phyloP scores from a whole-genome alignment of 2,113 vertebrate species.

The Forbesichthys agassizii region DNA sequence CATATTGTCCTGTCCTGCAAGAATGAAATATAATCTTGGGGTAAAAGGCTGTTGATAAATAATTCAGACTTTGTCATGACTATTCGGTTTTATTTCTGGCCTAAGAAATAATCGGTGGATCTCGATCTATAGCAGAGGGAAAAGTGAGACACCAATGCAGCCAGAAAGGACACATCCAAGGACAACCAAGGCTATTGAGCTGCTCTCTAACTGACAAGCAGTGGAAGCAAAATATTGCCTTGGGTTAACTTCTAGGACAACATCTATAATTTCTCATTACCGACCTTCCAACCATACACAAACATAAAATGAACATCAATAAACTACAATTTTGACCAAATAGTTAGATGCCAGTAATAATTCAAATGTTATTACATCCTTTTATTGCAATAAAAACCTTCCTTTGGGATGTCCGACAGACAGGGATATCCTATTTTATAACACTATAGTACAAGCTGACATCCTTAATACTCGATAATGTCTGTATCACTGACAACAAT shows the following conservation, averaged over 20 bases:
- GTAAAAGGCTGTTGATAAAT: slow-evolving; percentile 71
- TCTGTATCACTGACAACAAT: slow-evolving; percentile 54
- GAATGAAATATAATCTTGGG: slow-evolving; percentile 64
- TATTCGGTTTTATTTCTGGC: slow-evolving; percentile 66
- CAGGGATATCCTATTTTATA: slow-evolving; percentile 57
- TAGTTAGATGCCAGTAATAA: too few relatives aligned
- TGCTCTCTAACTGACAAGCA: too few relatives aligned
- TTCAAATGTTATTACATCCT: too few relatives aligned
- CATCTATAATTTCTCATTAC: too few relatives aligned
- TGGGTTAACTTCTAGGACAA: too few relatives aligned
- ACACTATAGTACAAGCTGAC: slow-evolving; percentile 18
- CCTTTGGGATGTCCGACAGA: slow-evolving; percentile 24
- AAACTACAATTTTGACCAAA: too few relatives aligned
- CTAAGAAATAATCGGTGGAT: slow-evolving; percentile 58
- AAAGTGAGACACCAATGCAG: slow-evolving; percentile 43
- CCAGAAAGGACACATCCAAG: slow-evolving; percentile 39
- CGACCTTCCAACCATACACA: too few relatives aligned
- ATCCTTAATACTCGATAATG: slow-evolving; percentile 48
- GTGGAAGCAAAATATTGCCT: too few relatives aligned
- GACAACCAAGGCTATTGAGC: slow-evolving; percentile 12
- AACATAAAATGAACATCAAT: too few relatives aligned
- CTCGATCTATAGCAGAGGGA: slow-evolving; percentile 40
- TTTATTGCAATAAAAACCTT: slow-evolving; percentile 13
- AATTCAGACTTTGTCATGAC: slow-evolving; percentile 71
- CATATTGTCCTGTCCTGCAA: slow-evolving; percentile 36